These are phyloP conservation scores for Lophius americanus DNA, from an alignment of 2,797 vertebrate genomes.

Conservation along the genomic window DNA sequence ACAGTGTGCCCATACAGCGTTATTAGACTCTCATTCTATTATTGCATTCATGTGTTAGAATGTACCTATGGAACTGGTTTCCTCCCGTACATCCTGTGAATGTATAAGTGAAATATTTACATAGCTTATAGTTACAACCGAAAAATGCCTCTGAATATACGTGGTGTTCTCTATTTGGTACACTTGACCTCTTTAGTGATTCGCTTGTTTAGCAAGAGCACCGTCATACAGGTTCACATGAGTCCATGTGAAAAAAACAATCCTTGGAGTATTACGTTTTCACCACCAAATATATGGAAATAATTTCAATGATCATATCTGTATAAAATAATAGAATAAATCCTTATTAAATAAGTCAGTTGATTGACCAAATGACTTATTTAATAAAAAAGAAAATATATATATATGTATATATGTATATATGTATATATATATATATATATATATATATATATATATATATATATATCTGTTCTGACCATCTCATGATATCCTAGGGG, in stretches of 20 bases:
- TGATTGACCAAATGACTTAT: neutral
- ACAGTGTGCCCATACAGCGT: slow-evolving; percentile 34
- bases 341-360: neutral
- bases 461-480: slow-evolving; percentile 1
- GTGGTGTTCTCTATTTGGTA: slow-evolving; percentile 49
- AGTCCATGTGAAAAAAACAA: slow-evolving; percentile 3
- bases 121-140: slow-evolving; percentile 65
- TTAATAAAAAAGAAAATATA: too few species aligned
- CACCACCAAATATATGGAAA: slow-evolving; percentile 3
- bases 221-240: slow-evolving; percentile 43
- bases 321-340: neutral
- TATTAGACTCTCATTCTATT: slow-evolving; percentile 56
- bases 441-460: neutral
- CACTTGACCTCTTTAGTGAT: slow-evolving; percentile 42
- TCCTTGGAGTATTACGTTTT: slow-evolving; percentile 5
- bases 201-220: slow-evolving; percentile 44
- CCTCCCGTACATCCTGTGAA: slow-evolving; percentile 53
- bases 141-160: slow-evolving; percentile 37
- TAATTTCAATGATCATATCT: neutral
- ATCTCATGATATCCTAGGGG: slow-evolving; percentile 18
- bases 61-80: slow-evolving; percentile 50
- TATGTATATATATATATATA: neutral
- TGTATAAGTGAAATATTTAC: slow-evolving; percentile 71
- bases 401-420: too few species aligned
- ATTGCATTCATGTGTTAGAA: slow-evolving; percentile 51